phyloP scores from a whole-genome alignment of 2,888 invertebrate species.

The Bruchidius siliquastri region DNA sequence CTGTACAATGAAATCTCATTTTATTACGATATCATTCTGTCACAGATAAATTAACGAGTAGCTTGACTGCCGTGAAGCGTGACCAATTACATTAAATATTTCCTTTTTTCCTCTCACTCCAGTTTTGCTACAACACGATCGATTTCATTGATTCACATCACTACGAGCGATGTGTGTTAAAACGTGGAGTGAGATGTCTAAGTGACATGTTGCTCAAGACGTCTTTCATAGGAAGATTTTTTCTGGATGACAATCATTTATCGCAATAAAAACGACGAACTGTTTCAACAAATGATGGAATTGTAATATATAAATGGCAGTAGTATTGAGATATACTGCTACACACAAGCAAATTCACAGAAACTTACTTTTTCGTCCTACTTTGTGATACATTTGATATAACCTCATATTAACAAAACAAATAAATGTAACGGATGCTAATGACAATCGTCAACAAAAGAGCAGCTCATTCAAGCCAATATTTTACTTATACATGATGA shows the following conservation, averaged over 20 bases:
- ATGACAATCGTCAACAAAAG: too few relatives aligned
- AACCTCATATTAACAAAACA: too few relatives aligned
- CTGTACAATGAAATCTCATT: background rate
- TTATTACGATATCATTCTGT: background rate
- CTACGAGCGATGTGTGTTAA: background rate
- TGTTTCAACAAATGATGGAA: too few relatives aligned
- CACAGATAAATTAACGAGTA: background rate
- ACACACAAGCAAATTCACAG: too few relatives aligned
- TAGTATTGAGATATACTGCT: too few relatives aligned
- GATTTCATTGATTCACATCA: background rate
- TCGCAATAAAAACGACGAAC: background rate
- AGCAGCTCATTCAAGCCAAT: too few relatives aligned
- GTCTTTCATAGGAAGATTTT: background rate
- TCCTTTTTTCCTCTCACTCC: background rate
- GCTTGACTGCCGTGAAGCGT: background rate
- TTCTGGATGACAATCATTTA: background rate
- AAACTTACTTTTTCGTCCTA: too few relatives aligned
- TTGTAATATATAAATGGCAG: too few relatives aligned
- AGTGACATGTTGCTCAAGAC: background rate
- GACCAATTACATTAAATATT: background rate
- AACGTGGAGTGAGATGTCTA: background rate
- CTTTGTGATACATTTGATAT: too few relatives aligned
- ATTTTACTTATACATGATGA: too few relatives aligned
- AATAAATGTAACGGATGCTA: too few relatives aligned
- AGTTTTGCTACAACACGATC: background rate